Evolutionary conservation across 2,888 invertebrate genomes (phyloP), one percentile per base, ranked within the genome.

Genomic region (Drosophila atripex): DNA sequence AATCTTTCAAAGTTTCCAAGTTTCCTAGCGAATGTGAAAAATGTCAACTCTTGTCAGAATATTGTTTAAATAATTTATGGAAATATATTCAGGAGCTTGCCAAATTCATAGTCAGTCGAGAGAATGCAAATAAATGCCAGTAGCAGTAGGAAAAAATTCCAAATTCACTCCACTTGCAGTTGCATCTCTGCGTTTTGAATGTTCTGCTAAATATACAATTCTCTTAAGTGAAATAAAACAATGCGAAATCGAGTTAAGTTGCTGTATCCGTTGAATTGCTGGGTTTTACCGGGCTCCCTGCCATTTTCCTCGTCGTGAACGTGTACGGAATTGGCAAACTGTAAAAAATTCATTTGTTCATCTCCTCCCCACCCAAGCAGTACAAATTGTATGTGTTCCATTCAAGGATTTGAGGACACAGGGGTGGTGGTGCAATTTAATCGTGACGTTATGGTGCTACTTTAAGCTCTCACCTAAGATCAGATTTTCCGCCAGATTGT

Each of bases 211-310:
- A 60, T 82, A 65, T 75, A 77, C 73, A 68, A 56, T 76, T 41
- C 54, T 46, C 63, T 47, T 46, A 79, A 79, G 85, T 72, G 58
- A 82, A 82, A 82, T 76, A 57, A 70, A 78, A 78, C 53, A 54
- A 60, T 54, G 21, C 14, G 53, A 61, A 54, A 55, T 46, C 21
- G 51, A 46, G 73, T 50, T 65, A 57, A 70, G 51, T 53, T 50
- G 54, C 63, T 51, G 21, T 54, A 47, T 45, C 53, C 47, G 38
- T 71, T 49, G 71, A 53, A 41, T 35, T 41, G 38, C 38, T 12
- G 21, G 71, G 41, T 47, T 58, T 52, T 5, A 28, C 38, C 39
- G 41, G 58, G 25, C 45, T 63, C 47, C n/a, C 35, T 11, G 39
- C 9, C n/a, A 9, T 28, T 51, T 32, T 35, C n/a, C 52, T 32